Evolutionary conservation across 2,797 vertebrate species (phyloP).

Genomic region (Tenualosa ilisha): DNA sequence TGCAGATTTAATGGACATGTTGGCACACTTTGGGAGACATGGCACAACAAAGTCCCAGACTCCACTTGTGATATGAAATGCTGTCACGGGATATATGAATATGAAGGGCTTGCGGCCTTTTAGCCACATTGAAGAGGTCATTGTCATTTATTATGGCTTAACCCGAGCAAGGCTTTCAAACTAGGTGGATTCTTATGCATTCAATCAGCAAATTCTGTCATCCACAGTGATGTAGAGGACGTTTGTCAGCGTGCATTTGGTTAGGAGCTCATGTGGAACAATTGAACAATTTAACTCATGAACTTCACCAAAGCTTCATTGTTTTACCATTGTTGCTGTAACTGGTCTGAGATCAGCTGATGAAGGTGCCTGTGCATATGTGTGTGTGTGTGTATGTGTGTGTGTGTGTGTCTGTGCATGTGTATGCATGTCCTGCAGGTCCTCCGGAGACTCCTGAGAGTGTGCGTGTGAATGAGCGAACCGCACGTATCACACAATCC

Average conservation of each 20-base stretch:
- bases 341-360: not conserved
- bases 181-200: not conserved
- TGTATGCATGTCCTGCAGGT: conserved; percentile 67
- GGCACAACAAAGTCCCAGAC: not conserved
- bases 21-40: not conserved
- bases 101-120: not conserved
- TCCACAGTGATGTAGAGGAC: not conserved
- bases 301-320: not conserved
- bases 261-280: not conserved
- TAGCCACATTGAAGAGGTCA: not conserved
- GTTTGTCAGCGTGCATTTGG: not conserved
- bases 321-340: no score
- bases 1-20: conserved; percentile 9
- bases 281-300: not conserved
- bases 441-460: conserved; percentile 83
- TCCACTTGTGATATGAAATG: conserved; percentile 2
- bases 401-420: not conserved
- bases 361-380: not conserved
- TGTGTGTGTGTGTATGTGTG: no score
- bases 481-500: conserved; percentile 82
- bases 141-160: not conserved
- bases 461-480: conserved; percentile 80
- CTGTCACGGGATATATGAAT: not conserved
- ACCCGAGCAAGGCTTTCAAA: not conserved
- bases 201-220: not conserved